Evolutionary conservation across 2,113 vertebrate species (phyloP), one percentile per base, ranked within the genome.

Genomic region (Colaptes auratus): DNA sequence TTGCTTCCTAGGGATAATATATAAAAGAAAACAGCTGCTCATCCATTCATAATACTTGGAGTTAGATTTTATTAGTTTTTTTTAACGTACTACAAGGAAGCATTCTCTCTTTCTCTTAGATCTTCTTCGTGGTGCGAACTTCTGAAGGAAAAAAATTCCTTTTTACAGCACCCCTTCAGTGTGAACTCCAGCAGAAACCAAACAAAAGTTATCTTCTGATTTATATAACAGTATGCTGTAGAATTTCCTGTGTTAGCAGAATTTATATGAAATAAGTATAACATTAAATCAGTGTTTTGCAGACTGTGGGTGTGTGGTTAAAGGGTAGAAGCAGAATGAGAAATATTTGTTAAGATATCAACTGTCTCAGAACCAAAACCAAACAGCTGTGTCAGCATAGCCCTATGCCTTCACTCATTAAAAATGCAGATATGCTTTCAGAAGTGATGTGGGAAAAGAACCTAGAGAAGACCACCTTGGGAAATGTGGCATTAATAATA

Each of bases 191-290:
- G 76, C 65, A 84, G 65, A 18, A 92, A 67, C 67, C 48, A 90
- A 88, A 92, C 35, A 75, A 76, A 78, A 84, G 53, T 67, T 83
- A 48, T 64, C 50, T 91, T 82, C 78, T 79, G 64, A 79, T 95
- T 79, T 86, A 42, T 65, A 50, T 76, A 84, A 86, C 88, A 84
- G 24, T 1, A 6, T 82, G 24, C 5, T 64, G 6, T 81, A 63
- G 61, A 65, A 72, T 15, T 5, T 63, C 67, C 73, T 76, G 8
- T 87, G 66, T 72, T 71, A 91, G 53, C 35, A 56, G 83, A 92
- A 90, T 90, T 85, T 79, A 42, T 81, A 33, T 28, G 55, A 87
- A 90, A 65, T 39, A 35, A 73, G 66, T 63, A 36, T 84, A 93
- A 72, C 18, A 25, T 48, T 84, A 77, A 84, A 74, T 81, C 63